Conservation (phyloP, 1,140 invertebrate species). For the Drosophila jambulina region DNA sequence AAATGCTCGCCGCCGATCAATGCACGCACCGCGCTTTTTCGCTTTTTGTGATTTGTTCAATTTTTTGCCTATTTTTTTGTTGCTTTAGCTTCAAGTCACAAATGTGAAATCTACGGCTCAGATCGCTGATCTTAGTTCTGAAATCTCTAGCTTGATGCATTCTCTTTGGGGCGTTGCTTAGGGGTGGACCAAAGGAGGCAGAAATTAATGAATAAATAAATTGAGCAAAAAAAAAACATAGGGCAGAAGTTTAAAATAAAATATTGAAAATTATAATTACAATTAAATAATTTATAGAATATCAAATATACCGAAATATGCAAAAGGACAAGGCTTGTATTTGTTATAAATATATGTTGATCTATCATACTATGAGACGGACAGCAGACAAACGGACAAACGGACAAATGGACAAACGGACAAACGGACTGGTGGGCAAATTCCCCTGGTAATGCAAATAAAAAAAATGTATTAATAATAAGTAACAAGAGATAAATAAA, state of each 20-base stretch:
- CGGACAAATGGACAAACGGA: too few species aligned
- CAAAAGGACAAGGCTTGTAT: too few species aligned
- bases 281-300: too few species aligned
- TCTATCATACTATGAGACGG: too few species aligned
- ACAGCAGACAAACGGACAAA: too few species aligned
- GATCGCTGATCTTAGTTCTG: conserved; percentile 26
- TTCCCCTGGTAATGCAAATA: too few species aligned
- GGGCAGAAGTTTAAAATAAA: neutral
- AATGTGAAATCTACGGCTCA: conserved; percentile 27
- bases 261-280: too few species aligned
- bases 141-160: conserved; percentile 32
- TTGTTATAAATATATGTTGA: too few species aligned
- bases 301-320: too few species aligned
- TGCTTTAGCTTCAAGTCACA: conserved; percentile 2
- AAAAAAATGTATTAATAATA: too few species aligned
- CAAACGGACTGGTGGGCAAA: too few species aligned
- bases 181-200: conserved; percentile 1
- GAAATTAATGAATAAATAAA: neutral
- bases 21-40: conserved; percentile 32
- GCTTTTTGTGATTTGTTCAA: neutral
- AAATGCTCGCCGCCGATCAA: conserved; percentile 45
- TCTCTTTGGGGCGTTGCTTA: conserved; percentile 24
- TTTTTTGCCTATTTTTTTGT: neutral
- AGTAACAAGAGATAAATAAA: too few species aligned
- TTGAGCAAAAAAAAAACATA: neutral